These are phyloP conservation scores for Mellilla xanthometata DNA, from an alignment of 2,888 invertebrate genomes.

Conservation along the genomic window DNA sequence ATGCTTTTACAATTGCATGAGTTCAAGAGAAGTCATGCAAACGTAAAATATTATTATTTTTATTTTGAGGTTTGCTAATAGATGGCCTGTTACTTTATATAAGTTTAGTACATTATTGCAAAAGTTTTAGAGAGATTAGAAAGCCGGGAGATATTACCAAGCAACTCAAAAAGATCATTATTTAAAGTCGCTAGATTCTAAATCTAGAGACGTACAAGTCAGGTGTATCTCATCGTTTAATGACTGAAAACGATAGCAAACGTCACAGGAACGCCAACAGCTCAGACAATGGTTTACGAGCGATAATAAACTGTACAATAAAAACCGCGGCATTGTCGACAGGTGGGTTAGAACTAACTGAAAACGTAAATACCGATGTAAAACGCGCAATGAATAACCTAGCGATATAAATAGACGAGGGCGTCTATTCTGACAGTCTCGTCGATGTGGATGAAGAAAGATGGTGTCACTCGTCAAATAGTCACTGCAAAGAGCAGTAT, in stretches of 20 bases:
- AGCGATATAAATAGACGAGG: conserved; percentile 44
- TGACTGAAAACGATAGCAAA: conserved; percentile 22
- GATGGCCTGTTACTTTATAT: no score
- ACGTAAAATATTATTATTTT: not conserved
- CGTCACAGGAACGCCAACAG: conserved; percentile 41
- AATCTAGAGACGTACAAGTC: conserved; percentile 2
- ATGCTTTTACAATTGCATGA: not conserved
- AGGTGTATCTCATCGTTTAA: conserved; percentile 17
- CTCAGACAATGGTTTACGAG: conserved; percentile 61
- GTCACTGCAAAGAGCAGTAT: conserved; percentile 29
- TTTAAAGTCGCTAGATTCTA: conserved; percentile 6
- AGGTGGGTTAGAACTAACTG: conserved; percentile 48
- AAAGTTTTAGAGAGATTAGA: no score
- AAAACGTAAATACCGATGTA: conserved; percentile 44
- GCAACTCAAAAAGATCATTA: no score
- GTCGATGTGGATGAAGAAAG: conserved; percentile 37
- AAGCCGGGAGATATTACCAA: no score
- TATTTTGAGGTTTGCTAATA: no score
- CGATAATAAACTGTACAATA: conserved; percentile 65
- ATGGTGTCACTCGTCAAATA: conserved; percentile 38
- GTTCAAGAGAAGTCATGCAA: not conserved
- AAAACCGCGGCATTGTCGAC: conserved; percentile 51
- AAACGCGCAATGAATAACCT: conserved; percentile 39
- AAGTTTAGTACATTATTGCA: no score
- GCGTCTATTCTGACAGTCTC: conserved; percentile 43